Evolutionary conservation across 64 coral and sea anemone genomes (phyloP).

Genomic region (Dendrophyllia cribrosa): DNA sequence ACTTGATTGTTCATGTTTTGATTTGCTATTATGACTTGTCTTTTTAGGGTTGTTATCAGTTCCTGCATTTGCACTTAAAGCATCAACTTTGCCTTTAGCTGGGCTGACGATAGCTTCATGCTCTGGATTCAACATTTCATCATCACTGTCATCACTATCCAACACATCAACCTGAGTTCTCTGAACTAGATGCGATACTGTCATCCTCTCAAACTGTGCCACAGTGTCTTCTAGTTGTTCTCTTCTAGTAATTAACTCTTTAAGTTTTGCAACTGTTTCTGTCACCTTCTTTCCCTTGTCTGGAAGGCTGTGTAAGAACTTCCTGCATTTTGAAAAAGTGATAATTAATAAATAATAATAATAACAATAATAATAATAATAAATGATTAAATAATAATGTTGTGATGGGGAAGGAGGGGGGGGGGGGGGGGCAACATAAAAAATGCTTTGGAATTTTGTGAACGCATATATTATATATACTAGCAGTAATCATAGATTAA

Average conservation of each 20-base stretch:
- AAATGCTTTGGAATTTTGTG: too few relatives aligned
- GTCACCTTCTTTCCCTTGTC: slow-evolving; percentile 59
- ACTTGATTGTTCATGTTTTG: neutral
- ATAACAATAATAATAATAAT: neutral
- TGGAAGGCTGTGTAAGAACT: slow-evolving; percentile 55
- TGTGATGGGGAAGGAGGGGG: too few relatives aligned
- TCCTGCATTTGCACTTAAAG: neutral
- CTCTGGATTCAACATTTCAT: neutral
- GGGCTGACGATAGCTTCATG: neutral
- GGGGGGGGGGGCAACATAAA: too few relatives aligned
- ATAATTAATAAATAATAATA: neutral
- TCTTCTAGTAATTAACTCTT: slow-evolving; percentile 22
- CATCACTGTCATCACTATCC: slow-evolving; percentile 62
- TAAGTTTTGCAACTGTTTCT: slow-evolving; percentile 41
- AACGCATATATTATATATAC: too few relatives aligned
- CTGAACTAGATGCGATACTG: slow-evolving; percentile 25
- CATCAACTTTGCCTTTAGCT: neutral
- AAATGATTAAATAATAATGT: too few relatives aligned
- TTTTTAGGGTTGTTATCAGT: neutral
- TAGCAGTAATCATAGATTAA: too few relatives aligned
- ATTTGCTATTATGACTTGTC: neutral
- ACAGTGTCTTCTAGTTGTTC: slow-evolving; percentile 26
- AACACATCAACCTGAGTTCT: slow-evolving; percentile 1
- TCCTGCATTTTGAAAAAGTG: slow-evolving; percentile 5
- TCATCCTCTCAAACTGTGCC: slow-evolving; percentile 45